Percentiles rank a stretch among this genome's conserved stretches.
Conservation (phyloP, 2,113 vertebrate species). For the Cynocephalus volans region DNA sequence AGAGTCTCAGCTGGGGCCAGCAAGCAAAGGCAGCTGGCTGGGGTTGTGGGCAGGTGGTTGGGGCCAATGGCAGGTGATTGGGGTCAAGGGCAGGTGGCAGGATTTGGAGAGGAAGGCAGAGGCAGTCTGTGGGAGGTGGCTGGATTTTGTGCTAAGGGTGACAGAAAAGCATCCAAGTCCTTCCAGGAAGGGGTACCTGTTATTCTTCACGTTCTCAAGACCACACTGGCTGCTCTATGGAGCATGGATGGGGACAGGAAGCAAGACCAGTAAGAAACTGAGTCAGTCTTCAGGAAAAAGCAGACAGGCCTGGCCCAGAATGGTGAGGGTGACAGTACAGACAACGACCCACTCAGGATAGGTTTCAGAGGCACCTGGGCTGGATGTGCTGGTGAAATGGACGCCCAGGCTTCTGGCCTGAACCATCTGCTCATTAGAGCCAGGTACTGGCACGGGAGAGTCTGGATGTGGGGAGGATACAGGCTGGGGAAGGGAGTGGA, state of each 20-base stretch:
- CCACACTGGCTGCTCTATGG: neutral
- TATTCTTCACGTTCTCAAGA: neutral
- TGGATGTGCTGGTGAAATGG: neutral
- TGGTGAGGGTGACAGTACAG: neutral
- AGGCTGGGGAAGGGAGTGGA: neutral
- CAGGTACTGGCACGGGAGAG: neutral
- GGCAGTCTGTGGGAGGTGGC: neutral
- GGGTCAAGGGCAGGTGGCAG: neutral
- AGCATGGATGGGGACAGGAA: accelerated
- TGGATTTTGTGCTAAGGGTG: neutral
- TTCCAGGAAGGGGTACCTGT: accelerated
- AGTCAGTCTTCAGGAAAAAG: neutral
- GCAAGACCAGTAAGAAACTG: neutral
- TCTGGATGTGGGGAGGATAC: too few relatives aligned
- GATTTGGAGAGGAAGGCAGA: neutral
- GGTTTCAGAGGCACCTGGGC: neutral
- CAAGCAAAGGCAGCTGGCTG: neutral
- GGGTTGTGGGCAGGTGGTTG: too few relatives aligned
- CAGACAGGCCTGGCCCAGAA: neutral
- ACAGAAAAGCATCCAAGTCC: neutral
- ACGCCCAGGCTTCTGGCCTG: neutral
- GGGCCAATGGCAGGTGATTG: neutral
- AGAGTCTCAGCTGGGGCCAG: neutral
- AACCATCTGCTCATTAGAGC: neutral
- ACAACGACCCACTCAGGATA: neutral